Evolutionary conservation across 2,888 invertebrate species (phyloP), one percentile per base, ranked within the genome.

Genomic region (Leucania comma): DNA sequence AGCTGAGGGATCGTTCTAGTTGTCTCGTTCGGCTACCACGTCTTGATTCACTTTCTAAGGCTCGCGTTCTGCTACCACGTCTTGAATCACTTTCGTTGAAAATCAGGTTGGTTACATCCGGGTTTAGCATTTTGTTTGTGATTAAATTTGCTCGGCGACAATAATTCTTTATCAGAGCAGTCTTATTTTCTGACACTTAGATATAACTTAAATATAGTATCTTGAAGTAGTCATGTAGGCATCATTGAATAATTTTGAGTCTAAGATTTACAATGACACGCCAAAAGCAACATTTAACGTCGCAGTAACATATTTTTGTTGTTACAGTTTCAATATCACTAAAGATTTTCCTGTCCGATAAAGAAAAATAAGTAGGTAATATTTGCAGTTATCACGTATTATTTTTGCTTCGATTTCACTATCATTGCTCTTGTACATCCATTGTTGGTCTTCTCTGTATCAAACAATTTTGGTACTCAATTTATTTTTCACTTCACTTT

Each of bases 1-100:
- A 96, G 80, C 96, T 96, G 0, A 92, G 75, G 0, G 96, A 96
- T 80, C 96, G 86, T 83, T 95, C 95, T n/a, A 96, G 78, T 0
- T 90, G 88, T 62, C 95, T 82, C 17, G 62, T 86, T 67, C 92
- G 84, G 63, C 95, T 95, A 0, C 92, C 92, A 68, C 94, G 83
- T n/a, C 92, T 82, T 38, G 89, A 87, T 35, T 87, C 87, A 20
- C 88, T 86, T 65, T 90, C 85, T 17, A 95, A 77, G 0, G 90
- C 89, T 62, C 95, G 82, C 20, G 68, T 85, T 62, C 92, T 84
- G 68, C 95, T 95, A 0, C 92, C 92, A 67, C 94, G 82, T n/a
- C 92, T 80, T 14, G 89, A 87, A n/a, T 87, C 87, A 20, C 89
- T 86, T 67, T 90, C 85, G 1, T 12, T 65, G 26, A 72, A 72